A percentile compares a stretch with the other conserved stretches of the same genome.
phyloP scores from a whole-genome alignment of 2,888 invertebrate species.

The Spodoptera littoralis region DNA sequence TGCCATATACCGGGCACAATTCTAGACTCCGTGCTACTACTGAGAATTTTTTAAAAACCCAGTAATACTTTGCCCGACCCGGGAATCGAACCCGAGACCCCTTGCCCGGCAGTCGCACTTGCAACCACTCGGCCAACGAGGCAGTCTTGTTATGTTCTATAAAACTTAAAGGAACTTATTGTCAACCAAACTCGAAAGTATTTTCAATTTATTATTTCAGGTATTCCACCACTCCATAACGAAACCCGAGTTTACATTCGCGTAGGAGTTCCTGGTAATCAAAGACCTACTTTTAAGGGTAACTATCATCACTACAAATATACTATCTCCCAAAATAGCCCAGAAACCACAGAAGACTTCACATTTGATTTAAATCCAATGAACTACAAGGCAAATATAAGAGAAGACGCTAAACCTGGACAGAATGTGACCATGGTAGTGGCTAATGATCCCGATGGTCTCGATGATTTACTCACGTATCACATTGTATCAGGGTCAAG shows the following conservation, averaged over 20 bases:
- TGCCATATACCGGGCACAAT: no score
- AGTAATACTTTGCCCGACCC: no score
- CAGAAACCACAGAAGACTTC: constrained; percentile 77
- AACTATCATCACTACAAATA: constrained; percentile 90
- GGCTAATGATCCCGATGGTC: constrained; percentile 94
- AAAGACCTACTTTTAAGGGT: constrained; percentile 93
- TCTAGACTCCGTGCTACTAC: no score
- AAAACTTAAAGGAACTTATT: no score
- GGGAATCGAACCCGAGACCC: no score
- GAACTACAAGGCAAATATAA: constrained; percentile 91
- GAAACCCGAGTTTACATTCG: constrained; percentile 91
- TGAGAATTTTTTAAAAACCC: no score
- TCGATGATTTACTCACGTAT: constrained; percentile 91
- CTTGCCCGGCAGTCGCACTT: no score
- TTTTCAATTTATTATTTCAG: constrained; percentile 66
- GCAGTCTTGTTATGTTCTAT: no score
- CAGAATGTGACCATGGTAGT: constrained; percentile 91
- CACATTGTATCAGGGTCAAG: constrained; percentile 92
- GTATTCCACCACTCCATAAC: constrained; percentile 90
- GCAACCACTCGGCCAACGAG: no score
- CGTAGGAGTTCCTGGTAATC: constrained; percentile 94
- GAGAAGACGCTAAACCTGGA: constrained; percentile 92
- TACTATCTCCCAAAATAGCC: constrained; percentile 71
- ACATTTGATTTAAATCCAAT: constrained; percentile 90
- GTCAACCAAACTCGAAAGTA: no score